Evolutionary conservation across 1,140 invertebrate species (phyloP).

Genomic region (Drosophila virilis): DNA sequence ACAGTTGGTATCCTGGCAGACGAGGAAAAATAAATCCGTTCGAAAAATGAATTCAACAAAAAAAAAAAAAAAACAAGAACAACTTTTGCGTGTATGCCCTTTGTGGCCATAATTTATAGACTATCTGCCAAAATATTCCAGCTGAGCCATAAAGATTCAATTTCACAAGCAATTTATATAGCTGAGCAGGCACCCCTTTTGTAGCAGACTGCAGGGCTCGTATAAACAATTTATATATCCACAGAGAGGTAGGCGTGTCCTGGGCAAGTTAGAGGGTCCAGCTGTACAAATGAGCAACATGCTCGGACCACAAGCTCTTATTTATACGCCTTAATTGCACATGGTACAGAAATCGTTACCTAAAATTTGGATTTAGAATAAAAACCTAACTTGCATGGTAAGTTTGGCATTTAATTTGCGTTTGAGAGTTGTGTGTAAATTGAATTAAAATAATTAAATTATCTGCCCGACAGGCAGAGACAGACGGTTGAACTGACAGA

Average conservation of each 20-base stretch:
- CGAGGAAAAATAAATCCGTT: slow-evolving; percentile 21
- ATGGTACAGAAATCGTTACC: slow-evolving; percentile 10
- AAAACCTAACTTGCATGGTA: slow-evolving; percentile 13
- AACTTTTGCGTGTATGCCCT: slow-evolving; percentile 75
- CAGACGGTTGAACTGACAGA: slow-evolving; percentile 15
- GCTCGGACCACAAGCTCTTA: slow-evolving; percentile 61
- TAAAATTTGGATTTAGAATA: slow-evolving; percentile 43
- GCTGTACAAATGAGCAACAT: slow-evolving; percentile 68
- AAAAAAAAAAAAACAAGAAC: slow-evolving; percentile 38
- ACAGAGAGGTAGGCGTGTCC: slow-evolving; percentile 37
- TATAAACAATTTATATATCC: slow-evolving; percentile 54
- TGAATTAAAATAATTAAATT: slow-evolving; percentile 78
- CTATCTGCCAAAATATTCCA: slow-evolving; percentile 83
- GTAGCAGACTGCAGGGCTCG: slow-evolving; percentile 19
- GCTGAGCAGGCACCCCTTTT: slow-evolving; percentile 56
- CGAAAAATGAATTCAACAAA: slow-evolving; percentile 23
- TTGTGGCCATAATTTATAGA: slow-evolving; percentile 83
- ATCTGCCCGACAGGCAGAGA: slow-evolving; percentile 42
- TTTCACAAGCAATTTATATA: slow-evolving; percentile 83
- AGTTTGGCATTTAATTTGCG: slow-evolving; percentile 38
- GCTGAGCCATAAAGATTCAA: slow-evolving; percentile 83
- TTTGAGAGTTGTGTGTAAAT: slow-evolving; percentile 53
- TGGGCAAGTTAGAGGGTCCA: not conserved
- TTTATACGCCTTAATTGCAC: slow-evolving; percentile 65
- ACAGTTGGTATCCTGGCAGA: slow-evolving; percentile 28